A percentile compares a stretch with the other conserved stretches of the same genome.
These are phyloP conservation scores for Calephelis virginiensis DNA, from an alignment of 1,140 invertebrate genomes.

Conservation along the genomic window DNA sequence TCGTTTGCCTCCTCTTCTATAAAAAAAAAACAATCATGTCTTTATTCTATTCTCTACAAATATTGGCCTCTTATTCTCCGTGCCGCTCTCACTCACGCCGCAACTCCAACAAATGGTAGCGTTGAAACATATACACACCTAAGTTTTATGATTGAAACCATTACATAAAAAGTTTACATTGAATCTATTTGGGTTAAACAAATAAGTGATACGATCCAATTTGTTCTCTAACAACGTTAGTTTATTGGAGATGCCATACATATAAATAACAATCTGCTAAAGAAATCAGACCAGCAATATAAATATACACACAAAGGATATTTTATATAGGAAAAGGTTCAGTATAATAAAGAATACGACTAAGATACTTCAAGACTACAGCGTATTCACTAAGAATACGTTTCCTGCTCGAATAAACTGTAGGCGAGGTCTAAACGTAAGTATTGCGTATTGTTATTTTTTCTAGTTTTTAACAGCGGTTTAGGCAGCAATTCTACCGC, in stretches of 20 bases:
- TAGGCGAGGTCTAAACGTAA: no score
- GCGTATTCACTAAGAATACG: no score
- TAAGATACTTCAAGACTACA: no score
- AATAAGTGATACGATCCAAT: slow-evolving; percentile 1
- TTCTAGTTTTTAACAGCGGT: no score
- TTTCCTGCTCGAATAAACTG: no score
- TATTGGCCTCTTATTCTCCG: slow-evolving; percentile 14
- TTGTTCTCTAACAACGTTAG: not conserved
- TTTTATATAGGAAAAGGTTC: no score
- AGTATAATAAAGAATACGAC: no score
- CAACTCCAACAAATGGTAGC: slow-evolving; percentile 4
- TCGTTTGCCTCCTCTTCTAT: no score
- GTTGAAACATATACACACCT: slow-evolving; percentile 32
- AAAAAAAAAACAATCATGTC: no score
- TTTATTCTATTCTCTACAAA: not conserved
- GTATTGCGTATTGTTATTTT: no score
- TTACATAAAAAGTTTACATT: slow-evolving; percentile 23
- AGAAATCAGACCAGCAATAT: slow-evolving; percentile 6
- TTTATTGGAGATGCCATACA: not conserved
- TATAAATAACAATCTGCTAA: slow-evolving; percentile 14
- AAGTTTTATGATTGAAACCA: slow-evolving; percentile 33
- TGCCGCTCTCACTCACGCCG: slow-evolving; percentile 19
- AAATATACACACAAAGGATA: slow-evolving; percentile 5
- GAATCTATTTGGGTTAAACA: slow-evolving; percentile 24
- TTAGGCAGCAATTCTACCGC: no score